phyloP scores from a whole-genome alignment of 2,113 vertebrate genomes.

The Aramus guarauna region DNA sequence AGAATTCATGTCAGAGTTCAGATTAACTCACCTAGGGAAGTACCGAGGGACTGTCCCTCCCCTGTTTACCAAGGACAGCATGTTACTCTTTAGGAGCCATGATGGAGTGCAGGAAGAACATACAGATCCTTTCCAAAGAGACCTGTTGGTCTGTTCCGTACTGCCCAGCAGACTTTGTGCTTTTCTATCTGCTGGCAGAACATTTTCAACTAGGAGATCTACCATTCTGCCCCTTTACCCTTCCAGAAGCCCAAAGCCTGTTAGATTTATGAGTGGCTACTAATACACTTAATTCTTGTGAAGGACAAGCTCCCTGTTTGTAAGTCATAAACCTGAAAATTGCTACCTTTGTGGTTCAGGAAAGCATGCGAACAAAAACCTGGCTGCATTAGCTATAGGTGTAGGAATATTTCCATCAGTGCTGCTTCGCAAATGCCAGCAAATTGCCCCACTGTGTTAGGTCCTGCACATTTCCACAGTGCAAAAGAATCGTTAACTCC shows the following conservation, averaged over 20 bases:
- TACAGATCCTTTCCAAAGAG: background rate
- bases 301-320: background rate
- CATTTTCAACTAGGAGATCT: background rate
- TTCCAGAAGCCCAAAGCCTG: background rate
- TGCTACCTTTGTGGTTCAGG: background rate
- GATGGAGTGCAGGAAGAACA: background rate
- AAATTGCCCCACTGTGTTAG: background rate
- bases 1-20: background rate
- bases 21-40: background rate
- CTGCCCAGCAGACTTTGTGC: background rate
- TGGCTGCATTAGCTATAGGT: background rate
- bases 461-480: background rate
- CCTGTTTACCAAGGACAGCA: background rate
- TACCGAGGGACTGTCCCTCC: background rate
- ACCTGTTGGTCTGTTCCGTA: background rate
- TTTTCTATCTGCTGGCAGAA: background rate
- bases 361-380: background rate
- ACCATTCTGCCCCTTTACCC: background rate
- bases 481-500: background rate
- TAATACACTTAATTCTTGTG: background rate
- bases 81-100: background rate
- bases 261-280: background rate
- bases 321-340: background rate
- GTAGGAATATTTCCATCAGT: background rate
- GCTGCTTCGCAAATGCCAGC: background rate